Conservation (phyloP, 2,113 vertebrate genomes). For the Plestiodon gilberti region DNA sequence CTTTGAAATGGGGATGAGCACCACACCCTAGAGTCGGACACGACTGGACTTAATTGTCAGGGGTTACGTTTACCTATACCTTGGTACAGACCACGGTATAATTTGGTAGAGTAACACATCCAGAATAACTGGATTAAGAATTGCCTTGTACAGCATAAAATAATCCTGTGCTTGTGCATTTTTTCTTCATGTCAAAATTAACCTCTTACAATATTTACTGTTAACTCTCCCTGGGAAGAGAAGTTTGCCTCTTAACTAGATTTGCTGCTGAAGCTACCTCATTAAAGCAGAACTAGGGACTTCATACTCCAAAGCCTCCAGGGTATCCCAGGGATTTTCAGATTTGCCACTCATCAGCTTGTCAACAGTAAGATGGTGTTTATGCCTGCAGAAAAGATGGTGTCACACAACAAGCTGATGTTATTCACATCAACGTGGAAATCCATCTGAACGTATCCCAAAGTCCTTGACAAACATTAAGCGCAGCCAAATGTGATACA, state of each 20-base stretch:
- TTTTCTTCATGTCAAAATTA: neutral
- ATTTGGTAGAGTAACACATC: neutral
- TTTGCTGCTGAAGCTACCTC: neutral
- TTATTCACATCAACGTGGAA: neutral
- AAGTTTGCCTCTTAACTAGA: neutral
- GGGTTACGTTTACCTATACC: too few relatives aligned
- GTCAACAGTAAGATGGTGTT: neutral
- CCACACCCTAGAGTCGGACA: too few relatives aligned
- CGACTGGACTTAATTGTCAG: too few relatives aligned
- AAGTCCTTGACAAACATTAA: neutral
- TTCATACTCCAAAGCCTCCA: neutral
- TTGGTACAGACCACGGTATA: neutral
- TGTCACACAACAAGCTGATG: neutral
- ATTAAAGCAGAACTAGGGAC: neutral
- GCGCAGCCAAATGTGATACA: neutral
- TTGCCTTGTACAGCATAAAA: fast-evolving
- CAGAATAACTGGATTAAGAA: neutral
- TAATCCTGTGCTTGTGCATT: neutral
- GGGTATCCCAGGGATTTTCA: neutral
- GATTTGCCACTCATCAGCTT: neutral
- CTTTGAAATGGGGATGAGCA: too few relatives aligned
- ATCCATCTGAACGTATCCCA: neutral
- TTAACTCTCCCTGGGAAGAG: neutral
- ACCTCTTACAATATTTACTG: slow-evolving; percentile 1
- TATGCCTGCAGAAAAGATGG: neutral